phyloP scores from a whole-genome alignment of 2,888 invertebrate species.

The Baccha elongata region DNA sequence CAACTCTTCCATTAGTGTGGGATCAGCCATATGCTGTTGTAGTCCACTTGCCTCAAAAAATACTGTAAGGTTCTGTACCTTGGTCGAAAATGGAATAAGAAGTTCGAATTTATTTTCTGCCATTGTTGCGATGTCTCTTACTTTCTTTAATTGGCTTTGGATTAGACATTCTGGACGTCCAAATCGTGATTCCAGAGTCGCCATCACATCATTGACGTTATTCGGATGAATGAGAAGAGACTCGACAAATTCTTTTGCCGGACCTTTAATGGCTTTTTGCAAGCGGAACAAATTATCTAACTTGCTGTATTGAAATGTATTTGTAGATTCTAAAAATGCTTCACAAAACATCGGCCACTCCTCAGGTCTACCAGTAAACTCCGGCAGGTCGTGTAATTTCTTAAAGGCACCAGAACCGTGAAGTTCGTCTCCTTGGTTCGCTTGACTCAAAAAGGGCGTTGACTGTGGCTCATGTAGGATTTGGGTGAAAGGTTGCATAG shows the following conservation, averaged over 20 bases:
- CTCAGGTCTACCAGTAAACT: constrained; percentile 23
- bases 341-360: no score
- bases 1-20: not conserved
- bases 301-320: constrained; percentile 41
- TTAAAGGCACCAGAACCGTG: no score
- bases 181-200: no score
- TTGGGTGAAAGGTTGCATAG: no score
- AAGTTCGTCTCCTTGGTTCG: no score
- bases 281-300: constrained; percentile 55
- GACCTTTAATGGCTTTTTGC: constrained; percentile 50
- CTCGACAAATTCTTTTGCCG: constrained; percentile 54
- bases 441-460: no score
- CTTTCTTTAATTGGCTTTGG: constrained; percentile 27
- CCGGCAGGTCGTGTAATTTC: no score
- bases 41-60: constrained; percentile 17
- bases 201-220: constrained; percentile 27
- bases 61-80: constrained; percentile 21
- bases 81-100: constrained; percentile 44
- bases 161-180: no score
- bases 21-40: not conserved
- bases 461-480: no score
- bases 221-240: constrained; percentile 68
- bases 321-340: constrained; percentile 3
- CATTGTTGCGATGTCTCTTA: constrained; percentile 50
- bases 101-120: constrained; percentile 46